Conservation (phyloP, 2,888 invertebrate species). For the Morpho helenor region DNA sequence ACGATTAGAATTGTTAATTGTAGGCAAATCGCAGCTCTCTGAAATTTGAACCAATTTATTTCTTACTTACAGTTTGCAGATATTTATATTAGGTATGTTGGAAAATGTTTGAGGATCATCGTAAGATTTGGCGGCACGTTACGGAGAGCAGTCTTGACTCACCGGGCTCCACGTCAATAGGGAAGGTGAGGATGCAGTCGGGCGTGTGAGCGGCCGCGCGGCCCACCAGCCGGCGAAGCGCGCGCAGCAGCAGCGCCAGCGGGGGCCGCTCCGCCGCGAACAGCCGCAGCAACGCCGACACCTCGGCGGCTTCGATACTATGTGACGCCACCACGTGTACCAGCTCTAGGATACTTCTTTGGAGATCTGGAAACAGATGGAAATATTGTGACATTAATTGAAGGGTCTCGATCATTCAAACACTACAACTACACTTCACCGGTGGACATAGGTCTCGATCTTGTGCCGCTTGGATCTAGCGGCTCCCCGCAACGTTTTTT, state of each 20-base stretch:
- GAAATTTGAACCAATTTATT: too few species aligned
- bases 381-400: neutral
- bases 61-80: too few species aligned
- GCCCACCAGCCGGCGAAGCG: constrained; percentile 57
- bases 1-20: too few species aligned
- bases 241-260: constrained; percentile 69
- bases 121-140: too few species aligned
- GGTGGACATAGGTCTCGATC: too few species aligned
- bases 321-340: constrained; percentile 75
- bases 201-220: constrained; percentile 63
- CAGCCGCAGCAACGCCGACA: constrained; percentile 79
- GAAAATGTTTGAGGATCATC: too few species aligned
- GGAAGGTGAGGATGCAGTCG: constrained; percentile 78
- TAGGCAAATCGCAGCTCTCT: too few species aligned
- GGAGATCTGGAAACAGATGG: constrained; percentile 72
- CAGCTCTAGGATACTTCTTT: constrained; percentile 82
- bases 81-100: too few species aligned
- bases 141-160: neutral
- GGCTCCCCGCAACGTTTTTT: too few species aligned
- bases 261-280: constrained; percentile 79
- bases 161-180: constrained; percentile 39
- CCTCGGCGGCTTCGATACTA: constrained; percentile 72
- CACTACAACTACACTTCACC: too few species aligned
- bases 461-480: too few species aligned
- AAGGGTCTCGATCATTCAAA: neutral